Percentiles rank a stretch among this genome's conserved stretches.
Conservation (phyloP, 2,888 invertebrate species). For the Morinoia aosen region DNA sequence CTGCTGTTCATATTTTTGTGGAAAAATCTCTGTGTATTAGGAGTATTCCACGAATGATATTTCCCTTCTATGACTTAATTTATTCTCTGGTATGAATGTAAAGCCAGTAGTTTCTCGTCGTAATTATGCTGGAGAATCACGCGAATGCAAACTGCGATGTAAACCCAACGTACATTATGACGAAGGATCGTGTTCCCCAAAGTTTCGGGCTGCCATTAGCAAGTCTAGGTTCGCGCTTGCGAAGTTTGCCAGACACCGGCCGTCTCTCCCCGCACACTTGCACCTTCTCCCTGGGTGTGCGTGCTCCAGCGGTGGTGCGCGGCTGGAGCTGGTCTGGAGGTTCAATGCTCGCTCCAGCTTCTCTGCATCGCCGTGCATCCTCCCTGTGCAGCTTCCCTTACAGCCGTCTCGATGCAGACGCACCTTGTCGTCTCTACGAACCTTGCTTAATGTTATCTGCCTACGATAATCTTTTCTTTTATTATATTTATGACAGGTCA, state of each 20-base stretch:
- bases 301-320: not conserved
- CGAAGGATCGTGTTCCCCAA: not conserved
- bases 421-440: not conserved
- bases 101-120: not conserved
- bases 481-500: not conserved
- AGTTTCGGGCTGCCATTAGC: too few relatives aligned
- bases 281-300: not conserved
- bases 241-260: not conserved
- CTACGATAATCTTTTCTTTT: not conserved
- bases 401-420: not conserved
- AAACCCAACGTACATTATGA: not conserved
- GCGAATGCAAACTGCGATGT: not conserved
- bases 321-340: not conserved
- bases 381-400: not conserved
- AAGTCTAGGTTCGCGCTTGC: not conserved
- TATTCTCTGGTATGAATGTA: not conserved
- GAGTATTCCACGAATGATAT: not conserved
- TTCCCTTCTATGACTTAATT: not conserved
- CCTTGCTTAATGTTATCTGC: not conserved
- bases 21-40: not conserved
- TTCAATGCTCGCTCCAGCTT: not conserved
- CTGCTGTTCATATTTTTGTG: not conserved
- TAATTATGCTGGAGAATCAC: not conserved
- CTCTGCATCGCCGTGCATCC: not conserved
- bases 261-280: not conserved